A percentile compares a stretch with the other conserved stretches of the same genome.
These are phyloP conservation scores for Mormyrus iriodes DNA, from an alignment of 2,113 vertebrate species.

Conservation along the genomic window DNA sequence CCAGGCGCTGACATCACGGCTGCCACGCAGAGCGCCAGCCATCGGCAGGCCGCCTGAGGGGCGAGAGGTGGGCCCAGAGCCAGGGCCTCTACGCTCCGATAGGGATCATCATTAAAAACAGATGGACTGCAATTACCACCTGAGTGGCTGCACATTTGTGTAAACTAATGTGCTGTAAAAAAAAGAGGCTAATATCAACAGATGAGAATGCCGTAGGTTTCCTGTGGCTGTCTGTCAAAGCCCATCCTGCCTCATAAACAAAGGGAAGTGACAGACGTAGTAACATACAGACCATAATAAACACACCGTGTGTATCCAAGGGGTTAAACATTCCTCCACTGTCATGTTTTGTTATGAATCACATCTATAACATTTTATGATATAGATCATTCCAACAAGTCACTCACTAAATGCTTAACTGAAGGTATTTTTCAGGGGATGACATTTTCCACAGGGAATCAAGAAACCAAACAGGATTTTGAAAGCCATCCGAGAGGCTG, in stretches of 20 bases:
- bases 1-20: slow-evolving; percentile 12
- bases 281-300: neutral
- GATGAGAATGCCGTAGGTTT: neutral
- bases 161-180: slow-evolving; percentile 34
- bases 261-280: neutral
- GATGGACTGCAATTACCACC: slow-evolving; percentile 38
- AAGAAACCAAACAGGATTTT: neutral
- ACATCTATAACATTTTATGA: neutral
- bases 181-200: slow-evolving; percentile 12
- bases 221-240: neutral
- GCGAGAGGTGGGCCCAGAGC: slow-evolving; percentile 20
- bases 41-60: slow-evolving; percentile 17
- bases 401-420: neutral
- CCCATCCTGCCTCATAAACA: neutral
- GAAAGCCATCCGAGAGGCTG: neutral
- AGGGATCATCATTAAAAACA: slow-evolving; percentile 33
- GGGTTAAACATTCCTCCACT: neutral
- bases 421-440: neutral
- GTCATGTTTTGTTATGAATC: neutral
- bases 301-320: neutral
- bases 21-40: slow-evolving; percentile 6
- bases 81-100: slow-evolving; percentile 25
- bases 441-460: neutral
- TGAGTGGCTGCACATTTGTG: slow-evolving; percentile 19
- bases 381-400: neutral